A percentile compares a stretch with the other conserved stretches of the same genome.
phyloP scores from a whole-genome alignment of 2,797 vertebrate species.

The Dendrocincla tyrannina region DNA sequence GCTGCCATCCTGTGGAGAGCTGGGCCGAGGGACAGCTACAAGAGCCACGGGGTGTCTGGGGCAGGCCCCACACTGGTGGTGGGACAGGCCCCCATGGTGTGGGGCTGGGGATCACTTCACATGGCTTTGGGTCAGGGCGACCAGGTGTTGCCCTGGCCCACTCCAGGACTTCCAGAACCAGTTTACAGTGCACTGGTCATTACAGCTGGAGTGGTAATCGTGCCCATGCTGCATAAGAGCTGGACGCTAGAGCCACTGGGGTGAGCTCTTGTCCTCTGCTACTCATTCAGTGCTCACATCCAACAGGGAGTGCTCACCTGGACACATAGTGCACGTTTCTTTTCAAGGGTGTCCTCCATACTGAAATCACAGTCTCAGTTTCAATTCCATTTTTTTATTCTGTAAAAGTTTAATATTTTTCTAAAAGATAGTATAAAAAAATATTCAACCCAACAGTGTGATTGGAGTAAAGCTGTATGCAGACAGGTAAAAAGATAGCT shows the following conservation, averaged over 20 bases:
- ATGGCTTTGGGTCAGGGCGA: neutral
- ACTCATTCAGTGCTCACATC: neutral
- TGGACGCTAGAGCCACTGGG: accelerated
- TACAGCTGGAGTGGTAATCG: neutral
- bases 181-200: neutral
- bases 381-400: constrained; percentile 57
- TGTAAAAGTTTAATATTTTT: constrained; percentile 65
- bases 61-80: accelerated
- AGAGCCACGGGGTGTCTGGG: accelerated
- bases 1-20: constrained; percentile 70
- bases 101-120: accelerated
- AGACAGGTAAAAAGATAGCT: constrained; percentile 42
- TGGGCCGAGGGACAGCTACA: accelerated
- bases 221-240: accelerated
- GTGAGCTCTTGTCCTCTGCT: neutral
- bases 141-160: accelerated
- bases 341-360: neutral
- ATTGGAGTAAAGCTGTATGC: constrained; percentile 59
- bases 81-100: accelerated
- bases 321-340: accelerated
- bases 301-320: neutral
- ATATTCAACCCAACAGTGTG: constrained; percentile 36
- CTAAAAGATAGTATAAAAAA: constrained; percentile 65
- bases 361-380: neutral
- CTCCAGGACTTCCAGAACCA: neutral